Evolutionary conservation across 2,113 vertebrate species (phyloP), one percentile per base, ranked within the genome.

Genomic region (Stictonetta naevosa): DNA sequence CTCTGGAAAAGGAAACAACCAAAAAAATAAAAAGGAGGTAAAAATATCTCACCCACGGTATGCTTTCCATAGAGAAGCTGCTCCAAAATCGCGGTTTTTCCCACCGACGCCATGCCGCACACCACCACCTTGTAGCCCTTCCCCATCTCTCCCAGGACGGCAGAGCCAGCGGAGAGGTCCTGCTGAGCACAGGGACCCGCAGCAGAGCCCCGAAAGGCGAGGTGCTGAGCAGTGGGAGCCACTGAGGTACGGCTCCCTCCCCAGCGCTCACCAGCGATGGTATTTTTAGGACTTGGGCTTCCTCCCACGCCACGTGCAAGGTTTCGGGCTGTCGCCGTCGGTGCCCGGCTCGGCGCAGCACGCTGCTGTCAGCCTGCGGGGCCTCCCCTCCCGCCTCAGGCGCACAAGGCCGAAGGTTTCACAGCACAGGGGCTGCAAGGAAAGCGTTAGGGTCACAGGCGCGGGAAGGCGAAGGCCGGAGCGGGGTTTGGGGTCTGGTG

Each of bases 61-160:
- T 99, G 98, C 82, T 98, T 99, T 86, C 99, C 99, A 86, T 99
- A 99, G 68, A 99, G 98, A 66, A 99, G 95, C 96, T 99, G 99
- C 86, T 99, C 99, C 96, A 99, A 96, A 88, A 99, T 99, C 1
- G 99, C 99, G 6, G 99, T 99, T 95, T 99, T 99, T 16, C 99
- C 99, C 63, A 99, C 99, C 10, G 99, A 98, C 34, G 98, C 90
- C 97, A 98, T 97, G 73, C 99, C 99, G 92, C 99, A 99, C 34
- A 99, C 98, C 91, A 99, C 99, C 22, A 99, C 99, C 94, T 99
- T 99, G 97, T 99, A 99, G 67, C 99, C 99, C 91, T 99, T 99
- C 0, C 99, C 99, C 99, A 99, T 99, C 26, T 73, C 86, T 58
- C 78, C 69, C 4, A 15, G 14, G 50, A 22, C 36, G 59, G 48